Conservation (phyloP, 2,113 vertebrate genomes). For the Corapipo altera region DNA sequence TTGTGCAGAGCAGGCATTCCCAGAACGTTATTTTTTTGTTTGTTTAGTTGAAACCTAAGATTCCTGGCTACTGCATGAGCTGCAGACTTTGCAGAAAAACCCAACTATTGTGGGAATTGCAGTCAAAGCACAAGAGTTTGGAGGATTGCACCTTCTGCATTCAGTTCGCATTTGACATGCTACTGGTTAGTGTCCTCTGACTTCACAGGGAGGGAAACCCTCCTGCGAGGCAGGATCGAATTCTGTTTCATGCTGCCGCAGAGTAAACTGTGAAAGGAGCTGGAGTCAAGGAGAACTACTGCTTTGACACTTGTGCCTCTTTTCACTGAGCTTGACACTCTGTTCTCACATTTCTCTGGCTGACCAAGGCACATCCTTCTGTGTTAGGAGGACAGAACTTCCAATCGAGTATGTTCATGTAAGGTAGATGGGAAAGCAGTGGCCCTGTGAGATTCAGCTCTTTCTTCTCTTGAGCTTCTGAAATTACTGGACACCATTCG, state of each 20-base stretch:
- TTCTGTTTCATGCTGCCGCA: background rate
- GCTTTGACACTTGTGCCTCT: background rate
- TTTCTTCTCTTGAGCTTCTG: background rate
- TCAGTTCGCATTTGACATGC: background rate
- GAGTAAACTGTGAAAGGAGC: background rate
- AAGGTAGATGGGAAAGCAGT: background rate
- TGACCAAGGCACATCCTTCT: background rate
- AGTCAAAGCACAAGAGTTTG: background rate
- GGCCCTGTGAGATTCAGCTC: background rate
- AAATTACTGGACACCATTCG: background rate
- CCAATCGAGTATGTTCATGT: background rate
- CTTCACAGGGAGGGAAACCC: background rate
- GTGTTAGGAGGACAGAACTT: background rate
- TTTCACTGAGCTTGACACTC: background rate
- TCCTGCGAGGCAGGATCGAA: background rate
- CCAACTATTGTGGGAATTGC: fast-evolving
- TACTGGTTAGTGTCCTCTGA: background rate
- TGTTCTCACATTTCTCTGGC: background rate
- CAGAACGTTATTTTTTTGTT: background rate
- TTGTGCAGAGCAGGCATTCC: background rate
- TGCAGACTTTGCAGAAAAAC: background rate
- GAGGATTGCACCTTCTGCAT: background rate
- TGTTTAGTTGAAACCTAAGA: background rate
- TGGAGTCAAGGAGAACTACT: background rate
- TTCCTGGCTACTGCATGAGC: background rate